Base-by-base conservation (phyloP, 2,113 vertebrate species). In the Carassius gibelio region DNA sequence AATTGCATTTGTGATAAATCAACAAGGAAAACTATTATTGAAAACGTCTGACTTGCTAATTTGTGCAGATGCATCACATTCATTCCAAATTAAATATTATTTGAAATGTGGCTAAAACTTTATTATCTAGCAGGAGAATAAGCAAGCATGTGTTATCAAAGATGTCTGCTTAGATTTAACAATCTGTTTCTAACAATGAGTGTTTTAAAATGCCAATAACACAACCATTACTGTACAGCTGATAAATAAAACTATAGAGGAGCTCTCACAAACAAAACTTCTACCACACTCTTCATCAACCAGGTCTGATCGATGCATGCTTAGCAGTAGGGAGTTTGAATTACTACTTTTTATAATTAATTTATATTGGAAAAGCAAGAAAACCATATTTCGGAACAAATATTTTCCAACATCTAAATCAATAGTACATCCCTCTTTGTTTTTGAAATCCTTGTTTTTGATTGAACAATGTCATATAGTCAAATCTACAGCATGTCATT, bases 161-260 rank as follows among this genome's bases (percentile, higher is more conserved):
- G 82, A 81, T 36, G 48, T 84, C 69, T 50, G 74, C 87, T 90
- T 91, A 91, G 89, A 89, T 91, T 90, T 83, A 75, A 74, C 85
- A 15, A 64, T 85, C 84, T 86, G 75, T 30, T 30, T 30, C 30
- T 30, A 30, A 30, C 30, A 30, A 30, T 30, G 30, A 30, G 30
- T 30, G 30, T 30, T 30, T 30, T 92, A 93, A 91, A 91, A 89
- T 48, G 42, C 84, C 71, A 78, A 77, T 50, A 48, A 8, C 21
- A 55, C 50, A 75, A 13, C 55, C 64, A n/a, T 21, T 75, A 64
- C 38, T 26, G 26, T 75, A 81, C 10, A 75, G 14, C 15, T 5
- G 52, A 68, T 76, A 55, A 82, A 76, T 68, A 86, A 52, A 52
- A 8, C 21, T 30, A 57, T 57, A 50, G n/a, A 26, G 21, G 10